Evolutionary conservation across 2,888 invertebrate genomes (phyloP), one percentile per base, ranked within the genome.

Genomic region (Neocrepidodera transversa): DNA sequence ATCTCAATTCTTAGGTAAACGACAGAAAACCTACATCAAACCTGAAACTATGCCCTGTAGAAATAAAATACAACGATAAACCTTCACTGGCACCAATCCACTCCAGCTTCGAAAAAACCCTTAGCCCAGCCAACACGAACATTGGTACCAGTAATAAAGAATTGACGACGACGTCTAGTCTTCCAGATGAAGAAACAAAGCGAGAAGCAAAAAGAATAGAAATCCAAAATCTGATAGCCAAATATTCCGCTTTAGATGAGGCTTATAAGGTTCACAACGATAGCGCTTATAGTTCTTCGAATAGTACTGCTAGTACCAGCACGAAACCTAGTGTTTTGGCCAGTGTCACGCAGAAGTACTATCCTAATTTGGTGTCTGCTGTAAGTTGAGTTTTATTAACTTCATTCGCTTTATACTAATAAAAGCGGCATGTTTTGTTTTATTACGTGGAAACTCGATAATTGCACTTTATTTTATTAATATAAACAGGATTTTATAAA

Each of bases 181-280:
- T 81, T 43, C 73, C 76, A 1, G 87, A 88, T 73, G 82, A 82
- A 62, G 82, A 83, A 17, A 84, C 85, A 66, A 92, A 93, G 67
- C 83, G 93, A 40, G 91, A 92, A 76, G 89, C 89, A 7, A 87
- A 89, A 70, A 85, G 93, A 30, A 92, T 92, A 73, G 93, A 93
- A 75, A 91, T 92, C 60, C 90, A 91, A 76, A 87, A 88, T 70
- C 82, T 93, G 59, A 91, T 92, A 62, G 84, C 89, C 83, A 93
- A 92, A 77, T 93, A 93, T 77, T 88, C 91, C 23, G 90, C 90
- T 42, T 81, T 92, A 66, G 91, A 91, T 70, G 90, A 90, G 72
- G 85, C 85, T 57, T 89, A 88, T 77, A 86, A 71, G 55, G 66
- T 72, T 80, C 72, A 65, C 65, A 68, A 76, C 35, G 59, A 58